Base-by-base conservation (phyloP, 2,797 vertebrate genomes). In the Nyctibius grandis region DNA sequence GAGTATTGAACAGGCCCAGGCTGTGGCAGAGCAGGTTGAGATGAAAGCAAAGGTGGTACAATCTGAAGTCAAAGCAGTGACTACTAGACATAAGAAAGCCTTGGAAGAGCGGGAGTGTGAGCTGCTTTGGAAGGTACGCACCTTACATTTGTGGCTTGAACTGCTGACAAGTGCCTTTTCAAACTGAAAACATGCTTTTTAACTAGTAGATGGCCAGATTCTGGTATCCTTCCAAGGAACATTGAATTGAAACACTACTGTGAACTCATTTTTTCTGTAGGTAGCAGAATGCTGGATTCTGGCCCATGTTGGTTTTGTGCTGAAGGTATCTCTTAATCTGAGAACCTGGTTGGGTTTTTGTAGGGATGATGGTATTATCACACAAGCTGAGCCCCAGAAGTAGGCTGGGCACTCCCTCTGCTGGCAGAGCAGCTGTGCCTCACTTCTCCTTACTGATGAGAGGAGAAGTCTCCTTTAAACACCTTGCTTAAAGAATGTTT, bases 41-140 rank as follows among this genome's bases (percentile, higher is more conserved):
- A 99, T 99, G 98, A 99, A 99, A 97, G 99, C 99, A 0, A 99
- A 99, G 97, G 98, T 99, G 97, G 99, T 99, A 21, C 99, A 99
- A 97, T 98, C 99, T 5, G 99, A 99, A 97, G 99, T 99, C 90
- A 99, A 99, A 96, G 99, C 99, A 1, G 99, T 99, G 38, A 99
- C 99, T 7, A 98, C 99, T 3, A 97, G 99, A 86, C 99, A 99
- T 67, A 99, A 99, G 98, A 99, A 99, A 95, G 99, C 99, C 50
- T 97, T 99, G 95, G 99, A 99, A 94, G 99, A 99, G 95, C 98
- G 99, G 0, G 99, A 99, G 95, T 99, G 99, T 81, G 99, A 99
- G 97, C 98, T 99, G 91, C 98, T 99, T 31, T 99, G 99, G 99
- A 99, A 99, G 99, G 99, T 99, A 97, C 93, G 90, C 28, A 18